Base-by-base conservation (phyloP, 2,888 invertebrate genomes). In the Ophion obscuratus region DNA sequence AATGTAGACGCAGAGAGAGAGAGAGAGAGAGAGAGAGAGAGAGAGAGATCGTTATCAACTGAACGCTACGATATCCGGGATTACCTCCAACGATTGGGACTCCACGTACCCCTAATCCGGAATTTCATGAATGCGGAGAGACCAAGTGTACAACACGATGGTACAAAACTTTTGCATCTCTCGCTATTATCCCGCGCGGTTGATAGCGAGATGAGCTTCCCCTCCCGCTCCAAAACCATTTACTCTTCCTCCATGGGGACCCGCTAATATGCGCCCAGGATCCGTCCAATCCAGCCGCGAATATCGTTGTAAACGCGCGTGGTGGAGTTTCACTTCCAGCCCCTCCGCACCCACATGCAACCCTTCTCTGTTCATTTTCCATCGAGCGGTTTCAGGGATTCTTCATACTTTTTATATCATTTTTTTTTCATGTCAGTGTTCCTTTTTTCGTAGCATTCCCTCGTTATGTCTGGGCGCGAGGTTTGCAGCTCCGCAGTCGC, bases 1-100 rank as follows among this genome's bases (percentile, higher is more conserved):
- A n/a, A n/a, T n/a, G n/a, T n/a, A n/a, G n/a, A n/a, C n/a, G n/a
- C n/a, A 47, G 61, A 20, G 27, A 36, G 31, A 36, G 27, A 44
- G 10, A 53, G 31, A 59, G 24, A 24, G 36, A 62, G 71, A 40
- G 9, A 74, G 53, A 59, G 27, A 11, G 14, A 31, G 31, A 40
- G 74, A 61, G 53, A 76, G 59, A 61, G 71, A 76, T 83, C 64
- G 62, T 80, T 86, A 83, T 86, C 80, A 71, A 68, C 68, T 81
- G 80, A 86, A 68, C 77, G 77, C 68, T 73, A 68, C 85, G 83
- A 83, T 85, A 84, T 81, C 79, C 82, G 79, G 83, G 80, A 85
- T 85, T 83, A 85, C 68, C 80, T 57, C 62, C 62, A 66, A 76
- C 75, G 53, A 83, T 86, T 77, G 79, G 75, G 61, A 61, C 73